A percentile compares a stretch with the other conserved stretches of the same genome.
phyloP scores from a whole-genome alignment of 2,113 vertebrate genomes.

The Oncorhynchus keta region DNA sequence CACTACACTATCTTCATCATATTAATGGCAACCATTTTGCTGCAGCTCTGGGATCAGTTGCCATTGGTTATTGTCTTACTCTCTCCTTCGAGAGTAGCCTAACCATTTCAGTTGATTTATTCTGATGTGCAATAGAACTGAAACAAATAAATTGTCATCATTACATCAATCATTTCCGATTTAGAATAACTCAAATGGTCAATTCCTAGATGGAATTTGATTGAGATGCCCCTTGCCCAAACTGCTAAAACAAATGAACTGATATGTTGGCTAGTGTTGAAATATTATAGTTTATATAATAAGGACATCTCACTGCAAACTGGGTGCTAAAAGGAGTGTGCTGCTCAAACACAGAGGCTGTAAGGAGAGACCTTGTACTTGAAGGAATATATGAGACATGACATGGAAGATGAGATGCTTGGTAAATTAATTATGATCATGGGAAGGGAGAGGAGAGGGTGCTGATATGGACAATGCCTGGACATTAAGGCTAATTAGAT shows the following conservation, averaged over 20 bases:
- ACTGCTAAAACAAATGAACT: not conserved
- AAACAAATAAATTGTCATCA: constrained; percentile 52
- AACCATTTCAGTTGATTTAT: constrained; percentile 20
- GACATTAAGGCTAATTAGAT: constrained; percentile 17
- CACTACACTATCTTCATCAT: not conserved
- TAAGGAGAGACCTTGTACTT: constrained; percentile 24
- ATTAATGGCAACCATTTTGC: constrained; percentile 26
- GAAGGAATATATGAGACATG: constrained; percentile 48
- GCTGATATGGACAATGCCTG: constrained; percentile 20
- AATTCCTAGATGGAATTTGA: not conserved
- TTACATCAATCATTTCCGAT: constrained; percentile 24
- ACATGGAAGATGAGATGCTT: constrained; percentile 50
- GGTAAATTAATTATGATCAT: constrained; percentile 55
- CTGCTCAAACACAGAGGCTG: not conserved
- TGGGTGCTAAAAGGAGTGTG: not conserved
- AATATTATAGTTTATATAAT: constrained; percentile 14
- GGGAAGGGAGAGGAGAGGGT: constrained; percentile 6
- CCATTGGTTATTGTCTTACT: constrained; percentile 18
- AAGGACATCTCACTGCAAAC: not conserved
- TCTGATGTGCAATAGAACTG: constrained; percentile 35
- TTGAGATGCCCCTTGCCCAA: not conserved
- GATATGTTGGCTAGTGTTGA: constrained; percentile 14
- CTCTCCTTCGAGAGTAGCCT: constrained; percentile 11
- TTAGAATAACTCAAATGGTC: constrained; percentile 3
- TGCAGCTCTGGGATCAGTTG: constrained; percentile 31